phyloP scores from a whole-genome alignment of 2,888 invertebrate genomes.

The Drosophila atroscutellata region DNA sequence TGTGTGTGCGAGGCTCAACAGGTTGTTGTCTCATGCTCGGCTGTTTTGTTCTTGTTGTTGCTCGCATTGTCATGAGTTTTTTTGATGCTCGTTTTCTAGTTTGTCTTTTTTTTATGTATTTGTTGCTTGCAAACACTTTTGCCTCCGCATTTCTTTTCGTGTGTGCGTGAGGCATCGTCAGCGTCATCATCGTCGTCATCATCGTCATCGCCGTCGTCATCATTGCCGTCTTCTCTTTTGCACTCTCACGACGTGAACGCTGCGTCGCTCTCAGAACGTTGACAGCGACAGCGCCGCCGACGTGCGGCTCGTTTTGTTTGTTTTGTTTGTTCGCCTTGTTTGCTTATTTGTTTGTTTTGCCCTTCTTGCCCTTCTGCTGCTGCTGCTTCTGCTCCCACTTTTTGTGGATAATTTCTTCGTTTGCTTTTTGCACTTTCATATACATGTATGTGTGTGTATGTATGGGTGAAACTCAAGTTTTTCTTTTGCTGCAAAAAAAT shows the following conservation, averaged over 20 bases:
- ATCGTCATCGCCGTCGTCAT: constrained; percentile 37
- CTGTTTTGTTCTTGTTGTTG: constrained; percentile 40
- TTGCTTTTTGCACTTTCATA: constrained; percentile 70
- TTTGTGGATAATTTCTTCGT: constrained; percentile 66
- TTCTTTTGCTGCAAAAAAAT: constrained; percentile 73
- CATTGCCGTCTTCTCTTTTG: constrained; percentile 70
- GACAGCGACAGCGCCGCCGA: constrained; percentile 29
- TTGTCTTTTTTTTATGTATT: constrained; percentile 60
- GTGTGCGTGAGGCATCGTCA: constrained; percentile 45
- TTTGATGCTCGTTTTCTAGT: constrained; percentile 75
- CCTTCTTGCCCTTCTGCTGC: constrained; percentile 32
- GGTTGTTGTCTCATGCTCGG: constrained; percentile 70
- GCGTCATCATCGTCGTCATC: constrained; percentile 24
- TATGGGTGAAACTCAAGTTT: constrained; percentile 70
- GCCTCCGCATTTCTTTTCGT: constrained; percentile 68
- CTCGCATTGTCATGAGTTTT: constrained; percentile 64
- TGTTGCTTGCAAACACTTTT: constrained; percentile 76
- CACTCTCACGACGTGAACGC: constrained; percentile 58
- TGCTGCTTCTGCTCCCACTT: constrained; percentile 37
- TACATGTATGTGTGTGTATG: not conserved
- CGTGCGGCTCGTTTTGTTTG: constrained; percentile 47
- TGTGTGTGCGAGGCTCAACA: constrained; percentile 62
- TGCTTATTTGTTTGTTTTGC: constrained; percentile 73
- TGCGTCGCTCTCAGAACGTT: constrained; percentile 43
- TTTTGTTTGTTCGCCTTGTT: constrained; percentile 65